Conservation (phyloP, 1,140 invertebrate genomes). For the Xylocopa sonorina region DNA sequence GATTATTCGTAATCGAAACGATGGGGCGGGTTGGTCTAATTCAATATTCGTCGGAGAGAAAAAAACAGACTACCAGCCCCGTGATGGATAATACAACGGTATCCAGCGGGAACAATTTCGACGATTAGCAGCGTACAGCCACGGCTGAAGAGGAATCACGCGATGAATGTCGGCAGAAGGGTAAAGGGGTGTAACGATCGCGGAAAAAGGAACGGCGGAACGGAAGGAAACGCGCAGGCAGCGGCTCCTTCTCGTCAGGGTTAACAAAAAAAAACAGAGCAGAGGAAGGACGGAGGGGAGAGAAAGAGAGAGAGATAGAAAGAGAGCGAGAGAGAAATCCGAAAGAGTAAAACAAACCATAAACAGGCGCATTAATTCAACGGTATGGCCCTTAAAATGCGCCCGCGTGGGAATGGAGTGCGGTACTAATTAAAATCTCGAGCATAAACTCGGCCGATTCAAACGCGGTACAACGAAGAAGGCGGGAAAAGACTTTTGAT, state of each 20-base stretch:
- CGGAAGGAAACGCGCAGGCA: conserved; percentile 6
- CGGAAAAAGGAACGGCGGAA: background rate
- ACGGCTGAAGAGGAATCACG: conserved; percentile 6
- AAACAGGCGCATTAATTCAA: conserved; percentile 54
- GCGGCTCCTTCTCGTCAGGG: background rate
- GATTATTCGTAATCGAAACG: too few relatives aligned
- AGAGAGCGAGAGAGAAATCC: background rate
- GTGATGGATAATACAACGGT: background rate
- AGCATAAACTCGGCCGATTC: conserved; percentile 53
- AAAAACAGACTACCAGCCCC: background rate
- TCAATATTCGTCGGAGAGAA: background rate
- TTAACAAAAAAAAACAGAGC: conserved; percentile 7
- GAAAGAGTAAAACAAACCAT: conserved; percentile 48
- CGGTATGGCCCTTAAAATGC: conserved; percentile 50
- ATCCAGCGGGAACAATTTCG: background rate
- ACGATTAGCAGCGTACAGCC: background rate
- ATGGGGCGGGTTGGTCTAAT: background rate
- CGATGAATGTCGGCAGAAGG: background rate
- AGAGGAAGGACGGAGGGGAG: background rate
- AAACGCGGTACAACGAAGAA: conserved; percentile 55
- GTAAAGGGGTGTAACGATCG: background rate
- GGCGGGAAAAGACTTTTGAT: conserved; percentile 61
- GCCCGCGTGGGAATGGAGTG: conserved; percentile 49
- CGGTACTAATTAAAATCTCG: conserved; percentile 56
- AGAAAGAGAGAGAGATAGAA: background rate